These are phyloP conservation scores for Globodera rostochiensis DNA, from an alignment of 1,140 invertebrate species.

Conservation along the genomic window DNA sequence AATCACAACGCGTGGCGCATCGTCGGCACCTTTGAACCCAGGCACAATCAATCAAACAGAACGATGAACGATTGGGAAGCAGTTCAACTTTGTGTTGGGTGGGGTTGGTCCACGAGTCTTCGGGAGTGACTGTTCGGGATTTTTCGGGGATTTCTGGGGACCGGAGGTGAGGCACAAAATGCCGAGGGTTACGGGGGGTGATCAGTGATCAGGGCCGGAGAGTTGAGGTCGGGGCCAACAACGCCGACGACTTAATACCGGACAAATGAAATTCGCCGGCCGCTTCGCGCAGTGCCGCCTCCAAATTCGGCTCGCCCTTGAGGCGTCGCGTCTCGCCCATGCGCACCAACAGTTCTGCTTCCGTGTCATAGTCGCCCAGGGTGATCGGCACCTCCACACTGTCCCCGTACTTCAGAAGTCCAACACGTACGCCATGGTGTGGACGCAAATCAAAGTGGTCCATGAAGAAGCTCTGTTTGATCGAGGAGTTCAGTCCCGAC, in stretches of 20 bases:
- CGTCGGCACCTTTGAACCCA: constrained; percentile 19
- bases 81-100: background rate
- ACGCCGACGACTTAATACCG: constrained; percentile 22
- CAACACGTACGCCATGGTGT: constrained; percentile 57
- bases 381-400: constrained; percentile 56
- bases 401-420: constrained; percentile 57
- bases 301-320: constrained; percentile 58
- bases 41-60: background rate
- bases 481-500: too few species aligned
- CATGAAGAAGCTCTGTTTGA: constrained; percentile 42
- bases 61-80: background rate
- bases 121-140: background rate
- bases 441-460: constrained; percentile 58
- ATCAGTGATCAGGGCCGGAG: too few species aligned
- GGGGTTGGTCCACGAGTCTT: background rate
- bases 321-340: constrained; percentile 59
- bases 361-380: constrained; percentile 59
- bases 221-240: too few species aligned
- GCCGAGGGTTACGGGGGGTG: too few species aligned
- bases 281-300: constrained; percentile 57
- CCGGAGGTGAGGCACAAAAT: too few species aligned
- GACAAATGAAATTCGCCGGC: constrained; percentile 58
- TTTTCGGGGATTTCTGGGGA: background rate
- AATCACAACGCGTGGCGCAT: constrained; percentile 52
- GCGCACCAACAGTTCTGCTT: constrained; percentile 52